Conservation (phyloP, 1,140 invertebrate genomes). For the Drosophila willistoni region DNA sequence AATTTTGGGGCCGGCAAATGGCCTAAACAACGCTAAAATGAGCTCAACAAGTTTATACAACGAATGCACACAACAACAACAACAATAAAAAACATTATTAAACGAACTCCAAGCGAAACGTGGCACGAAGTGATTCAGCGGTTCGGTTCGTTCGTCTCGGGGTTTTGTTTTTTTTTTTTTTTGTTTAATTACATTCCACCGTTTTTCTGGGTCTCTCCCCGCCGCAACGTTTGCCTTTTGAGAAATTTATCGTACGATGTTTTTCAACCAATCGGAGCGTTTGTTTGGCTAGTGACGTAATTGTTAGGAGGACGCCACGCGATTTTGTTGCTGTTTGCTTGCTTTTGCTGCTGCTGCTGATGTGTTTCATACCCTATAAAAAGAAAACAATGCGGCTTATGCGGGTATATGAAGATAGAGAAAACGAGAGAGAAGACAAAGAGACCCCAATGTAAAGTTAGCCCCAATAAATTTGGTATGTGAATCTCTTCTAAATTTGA, state of each 20-base stretch:
- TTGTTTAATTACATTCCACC: conserved; percentile 59
- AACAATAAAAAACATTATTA: conserved; percentile 12
- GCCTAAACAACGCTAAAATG: conserved; percentile 26
- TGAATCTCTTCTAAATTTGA: too few species aligned
- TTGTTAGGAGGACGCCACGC: conserved; percentile 67
- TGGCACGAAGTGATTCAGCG: conserved; percentile 62
- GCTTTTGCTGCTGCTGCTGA: conserved; percentile 25
- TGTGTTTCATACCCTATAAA: conserved; percentile 13
- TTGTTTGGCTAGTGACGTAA: conserved; percentile 82
- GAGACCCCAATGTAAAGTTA: too few species aligned
- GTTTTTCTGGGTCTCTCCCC: conserved; percentile 71
- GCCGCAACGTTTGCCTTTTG: conserved; percentile 56
- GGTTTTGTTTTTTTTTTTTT: conserved; percentile 27
- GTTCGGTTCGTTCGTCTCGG: conserved; percentile 32
- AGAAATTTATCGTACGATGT: conserved; percentile 83
- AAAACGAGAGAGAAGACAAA: too few species aligned
- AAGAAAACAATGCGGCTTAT: neutral
- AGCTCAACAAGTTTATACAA: conserved; percentile 68
- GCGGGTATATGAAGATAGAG: neutral
- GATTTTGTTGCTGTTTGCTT: conserved; percentile 39
- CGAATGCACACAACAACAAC: conserved; percentile 18
- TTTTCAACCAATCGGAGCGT: conserved; percentile 80
- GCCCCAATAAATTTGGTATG: too few species aligned
- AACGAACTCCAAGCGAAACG: conserved; percentile 28
- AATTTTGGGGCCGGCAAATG: conserved; percentile 29